Evolutionary conservation across 2,888 invertebrate species (phyloP), one percentile per base, ranked within the genome.

Genomic region (Cryptus armator): DNA sequence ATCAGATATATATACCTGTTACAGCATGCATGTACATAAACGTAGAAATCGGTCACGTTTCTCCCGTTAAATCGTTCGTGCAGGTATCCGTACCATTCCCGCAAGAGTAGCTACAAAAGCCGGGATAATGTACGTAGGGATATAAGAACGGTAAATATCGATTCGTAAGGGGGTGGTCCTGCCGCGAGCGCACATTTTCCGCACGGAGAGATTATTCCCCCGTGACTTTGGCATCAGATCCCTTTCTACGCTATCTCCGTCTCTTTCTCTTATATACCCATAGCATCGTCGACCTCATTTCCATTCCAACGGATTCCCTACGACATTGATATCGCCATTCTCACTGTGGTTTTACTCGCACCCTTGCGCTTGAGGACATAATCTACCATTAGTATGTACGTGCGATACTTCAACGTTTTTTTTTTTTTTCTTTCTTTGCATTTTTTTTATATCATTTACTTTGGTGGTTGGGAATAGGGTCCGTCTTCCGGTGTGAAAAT

Each of bases 201-300:
- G 77, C 77, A 77, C 77, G 56, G 37, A 44, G 32, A 77, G 44
- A 51, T 77, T 56, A 44, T 53, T 77, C 44, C 29, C 77, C 44
- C 56, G 53, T 68, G 44, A 24, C 19, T 24, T 62, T 48, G 29
- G n/a, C 46, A 62, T 19, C 44, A 14, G 12, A 68, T 59, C 24
- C 44, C 24, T 29, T 56, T 46, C 24, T 46, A 44, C 29, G 29
- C 46, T 16, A 43, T 3, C 12, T 44, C 6, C 24, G 53, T 44
- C 10, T 29, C 12, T 44, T 62, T 12, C 56, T 12, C 56, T 59
- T 9, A 16, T 10, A 7, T 9, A 64, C n/a, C 29, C n/a, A 51
- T 29, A 29, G n/a, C 67, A 32, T 46, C 32, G 16, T 29, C 56
- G 56, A 77, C 53, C 12, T 24, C 43, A 67, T 68, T 56, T 56